Percentiles rank a stretch among this genome's conserved stretches.
phyloP scores from a whole-genome alignment of 2,113 vertebrate genomes.

The Hystrix cristata region DNA sequence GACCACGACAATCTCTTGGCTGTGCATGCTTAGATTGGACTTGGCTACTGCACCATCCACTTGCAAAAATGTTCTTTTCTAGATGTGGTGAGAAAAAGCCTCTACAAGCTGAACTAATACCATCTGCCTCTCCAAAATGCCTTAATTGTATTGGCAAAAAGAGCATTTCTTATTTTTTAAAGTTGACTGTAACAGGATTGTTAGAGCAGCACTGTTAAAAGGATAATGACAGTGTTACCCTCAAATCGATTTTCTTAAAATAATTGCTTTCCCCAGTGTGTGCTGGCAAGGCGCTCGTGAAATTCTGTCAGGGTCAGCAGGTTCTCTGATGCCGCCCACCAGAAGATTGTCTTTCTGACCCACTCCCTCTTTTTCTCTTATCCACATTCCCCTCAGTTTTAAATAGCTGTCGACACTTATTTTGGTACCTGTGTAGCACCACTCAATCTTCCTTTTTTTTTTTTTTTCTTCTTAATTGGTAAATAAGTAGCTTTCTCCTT shows the following conservation, averaged over 20 bases:
- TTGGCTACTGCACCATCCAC: slow-evolving; percentile 56
- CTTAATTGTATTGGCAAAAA: slow-evolving; percentile 84
- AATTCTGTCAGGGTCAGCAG: slow-evolving; percentile 77
- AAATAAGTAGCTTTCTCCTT: not conserved
- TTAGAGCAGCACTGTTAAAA: slow-evolving; percentile 86
- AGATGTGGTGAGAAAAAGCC: slow-evolving; percentile 76
- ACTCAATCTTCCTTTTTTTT: not conserved
- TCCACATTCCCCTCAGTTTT: not conserved
- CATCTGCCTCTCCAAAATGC: slow-evolving; percentile 83
- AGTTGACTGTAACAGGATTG: slow-evolving; percentile 83
- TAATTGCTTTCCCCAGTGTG: slow-evolving; percentile 84
- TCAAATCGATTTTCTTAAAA: slow-evolving; percentile 88
- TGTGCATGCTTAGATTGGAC: slow-evolving; percentile 24
- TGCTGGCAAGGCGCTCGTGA: slow-evolving; percentile 77
- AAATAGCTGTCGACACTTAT: not conserved
- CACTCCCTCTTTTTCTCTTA: not conserved
- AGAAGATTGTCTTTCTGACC: slow-evolving; percentile 55
- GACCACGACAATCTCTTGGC: slow-evolving; percentile 66
- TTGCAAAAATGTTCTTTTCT: slow-evolving; percentile 73
- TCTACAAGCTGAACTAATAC: slow-evolving; percentile 75
- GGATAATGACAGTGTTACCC: slow-evolving; percentile 85
- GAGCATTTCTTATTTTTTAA: slow-evolving; percentile 84
- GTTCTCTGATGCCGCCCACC: slow-evolving; percentile 73
- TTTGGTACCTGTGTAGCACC: not conserved
- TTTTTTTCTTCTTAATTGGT: not conserved